A percentile compares a stretch with the other conserved stretches of the same genome.
Conservation (phyloP, 2,797 vertebrate species). For the Chloroceryle inda region DNA sequence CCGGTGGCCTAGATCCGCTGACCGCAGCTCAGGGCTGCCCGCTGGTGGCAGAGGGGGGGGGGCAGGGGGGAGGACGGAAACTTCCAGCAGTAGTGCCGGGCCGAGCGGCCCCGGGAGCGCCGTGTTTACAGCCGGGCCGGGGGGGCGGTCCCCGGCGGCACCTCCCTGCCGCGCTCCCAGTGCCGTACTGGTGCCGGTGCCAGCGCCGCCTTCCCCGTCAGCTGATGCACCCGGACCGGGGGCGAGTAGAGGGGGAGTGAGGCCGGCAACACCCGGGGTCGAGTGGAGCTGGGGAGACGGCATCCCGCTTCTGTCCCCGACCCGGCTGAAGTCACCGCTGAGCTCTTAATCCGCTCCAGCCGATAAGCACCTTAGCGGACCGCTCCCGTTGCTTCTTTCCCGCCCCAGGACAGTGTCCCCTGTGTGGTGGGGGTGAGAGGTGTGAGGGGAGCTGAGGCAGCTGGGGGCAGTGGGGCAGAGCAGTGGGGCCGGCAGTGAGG, state of each 20-base stretch:
- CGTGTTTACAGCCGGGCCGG: slow-evolving; percentile 18
- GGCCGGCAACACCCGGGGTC: neutral
- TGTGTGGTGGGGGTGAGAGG: neutral
- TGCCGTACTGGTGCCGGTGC: neutral
- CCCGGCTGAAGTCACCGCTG: neutral
- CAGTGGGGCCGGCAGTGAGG: too few species aligned
- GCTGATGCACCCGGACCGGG: neutral
- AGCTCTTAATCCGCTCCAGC: slow-evolving; percentile 39
- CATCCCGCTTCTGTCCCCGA: neutral
- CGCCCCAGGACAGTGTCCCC: neutral
- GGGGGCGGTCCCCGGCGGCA: neutral
- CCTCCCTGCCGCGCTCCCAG: neutral
- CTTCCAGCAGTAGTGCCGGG: slow-evolving; percentile 13
- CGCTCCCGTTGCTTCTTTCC: neutral
- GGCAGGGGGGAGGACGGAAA: neutral
- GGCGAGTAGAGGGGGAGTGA: neutral
- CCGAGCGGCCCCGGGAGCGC: neutral
- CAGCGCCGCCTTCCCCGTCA: neutral
- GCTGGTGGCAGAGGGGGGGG: neutral
- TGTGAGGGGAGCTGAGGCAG: neutral
- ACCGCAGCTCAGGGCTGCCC: neutral
- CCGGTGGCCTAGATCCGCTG: neutral
- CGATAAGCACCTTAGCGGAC: slow-evolving; percentile 37
- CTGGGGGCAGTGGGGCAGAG: neutral
- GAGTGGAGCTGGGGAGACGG: neutral